Conservation (phyloP, 2,888 invertebrate genomes). For the Eupithecia dodoneata region DNA sequence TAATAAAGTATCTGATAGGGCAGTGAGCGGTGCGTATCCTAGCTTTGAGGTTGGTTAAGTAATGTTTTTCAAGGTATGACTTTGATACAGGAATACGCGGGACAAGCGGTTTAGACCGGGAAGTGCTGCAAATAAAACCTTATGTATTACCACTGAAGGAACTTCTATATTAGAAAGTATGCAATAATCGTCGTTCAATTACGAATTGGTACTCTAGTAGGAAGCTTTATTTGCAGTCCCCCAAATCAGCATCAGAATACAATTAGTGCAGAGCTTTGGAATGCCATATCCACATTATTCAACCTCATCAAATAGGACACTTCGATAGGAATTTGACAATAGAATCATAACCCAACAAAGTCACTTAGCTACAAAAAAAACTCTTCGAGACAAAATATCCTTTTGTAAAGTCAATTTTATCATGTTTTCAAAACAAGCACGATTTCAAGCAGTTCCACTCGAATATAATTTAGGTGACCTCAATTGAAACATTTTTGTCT, state of each 20-base stretch:
- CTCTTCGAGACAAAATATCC: conserved; percentile 17
- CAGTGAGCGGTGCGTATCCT: conserved; percentile 47
- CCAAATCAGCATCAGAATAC: neutral
- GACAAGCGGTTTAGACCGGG: neutral
- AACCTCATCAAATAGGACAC: conserved; percentile 26
- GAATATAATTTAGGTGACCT: conserved; percentile 16
- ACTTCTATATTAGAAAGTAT: neutral
- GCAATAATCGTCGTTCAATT: neutral
- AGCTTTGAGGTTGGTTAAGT: conserved; percentile 12
- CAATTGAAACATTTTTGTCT: neutral
- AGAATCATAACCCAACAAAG: conserved; percentile 24
- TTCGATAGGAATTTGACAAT: conserved; percentile 23
- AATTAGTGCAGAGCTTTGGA: conserved; percentile 28
- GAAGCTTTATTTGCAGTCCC: neutral
- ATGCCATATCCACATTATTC: conserved; percentile 36
- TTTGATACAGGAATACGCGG: conserved; percentile 35
- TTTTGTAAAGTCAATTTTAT: conserved; percentile 20
- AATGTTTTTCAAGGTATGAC: conserved; percentile 37
- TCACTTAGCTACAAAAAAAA: conserved; percentile 26
- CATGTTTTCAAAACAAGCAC: conserved; percentile 25
- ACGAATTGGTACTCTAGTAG: neutral
- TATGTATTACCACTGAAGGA: neutral
- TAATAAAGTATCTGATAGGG: conserved; percentile 38
- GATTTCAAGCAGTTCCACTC: conserved; percentile 22
- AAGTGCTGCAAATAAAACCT: neutral